Evolutionary conservation across 2,113 vertebrate species (phyloP), one percentile per base, ranked within the genome.

Genomic region (Penelope pileata): DNA sequence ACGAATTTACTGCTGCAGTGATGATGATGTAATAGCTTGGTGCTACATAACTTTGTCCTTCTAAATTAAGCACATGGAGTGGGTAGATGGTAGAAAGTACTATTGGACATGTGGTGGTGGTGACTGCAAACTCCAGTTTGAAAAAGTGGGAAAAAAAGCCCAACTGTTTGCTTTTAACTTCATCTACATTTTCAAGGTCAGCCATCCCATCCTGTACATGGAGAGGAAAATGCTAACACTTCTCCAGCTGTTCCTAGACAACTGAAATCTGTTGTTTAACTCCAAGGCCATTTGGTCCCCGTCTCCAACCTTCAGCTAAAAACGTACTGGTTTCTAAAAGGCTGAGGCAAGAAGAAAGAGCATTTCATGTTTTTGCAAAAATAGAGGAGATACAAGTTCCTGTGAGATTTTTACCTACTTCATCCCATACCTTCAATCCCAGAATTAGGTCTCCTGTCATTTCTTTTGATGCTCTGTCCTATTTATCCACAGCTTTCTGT

Each of bases 401-500:
- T 88, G 67, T 54, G 96, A 88, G 91, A 83, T 68, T 94, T 95
- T 75, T 75, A 91, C 86, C 84, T 92, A 48, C 86, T 96, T 86
- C 83, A 86, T 83, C 68, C 75, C 63, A 74, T 43, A 92, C 63
- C 76, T 93, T 93, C 62, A 63, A 42, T 93, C 88, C 84, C 75
- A 34, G 94, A 95, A 97, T 96, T 96, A 95, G 97, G 88, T 95
- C 94, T 96, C 76, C 27, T 94, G 47, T 78, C 62, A 76, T 67
- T 92, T 95, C 58, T 68, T 34, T 54, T 24, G 48, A 70, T 83
- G 74, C 60, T 91, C 42, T 89, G 83, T 80, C 64, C 83, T 88
- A 75, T 90, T 94, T 96, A 95, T 82, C 68, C 2, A 2, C 62
- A 86, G 47, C 50, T 86, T 92, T 82, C 86, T 96, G 95, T 93